Base-by-base conservation (phyloP, 2,888 invertebrate species). In the Polydrusus pterygomalis region DNA sequence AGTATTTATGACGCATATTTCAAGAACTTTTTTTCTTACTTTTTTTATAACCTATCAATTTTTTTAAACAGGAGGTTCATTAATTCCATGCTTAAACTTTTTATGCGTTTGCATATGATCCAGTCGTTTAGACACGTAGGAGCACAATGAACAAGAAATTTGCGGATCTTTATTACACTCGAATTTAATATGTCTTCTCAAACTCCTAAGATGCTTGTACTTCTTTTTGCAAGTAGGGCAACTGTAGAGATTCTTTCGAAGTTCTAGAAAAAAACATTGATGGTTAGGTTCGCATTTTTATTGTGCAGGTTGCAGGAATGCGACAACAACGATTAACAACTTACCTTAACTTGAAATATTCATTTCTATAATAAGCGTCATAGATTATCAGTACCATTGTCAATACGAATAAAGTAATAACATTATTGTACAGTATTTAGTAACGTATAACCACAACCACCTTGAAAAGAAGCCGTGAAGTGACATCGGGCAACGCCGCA, bases 81-180 rank as follows among this genome's bases (percentile, higher is more conserved):
- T 51, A 5, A 67, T 67, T 2, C 67, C 67, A 25, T 67, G 67
- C 13, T 67, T 67, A 40, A 67, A 67, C 20, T 67, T 67, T 67
- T 67, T 67, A 67, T 79, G 79, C 9, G 74, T 73, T 3, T 77
- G 68, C 67, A 81, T 74, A 40, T 77, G 77, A 80, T 83, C 73
- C 79, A 80, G 80, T 71, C 80, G 78, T 67, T 77, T 82, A 74
- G 68, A 82, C 77, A 77, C 83, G 79, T 79, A 83, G 74, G 79
- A 79, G 79, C 78, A 83, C n/a, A 75, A 54, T 0, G 79, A 80
- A 62, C 83, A 83, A 17, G 77, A 71, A 69, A 83, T 81, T 20
- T 79, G 78, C 49, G 80, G 80, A 40, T 76, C 80, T 60, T 81
- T 83, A 47, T 79, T 80, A 56, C 82, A 83, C 65, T 83, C 82